Base-by-base conservation (phyloP, 2,888 invertebrate species). In the Lacanobia oleracea region DNA sequence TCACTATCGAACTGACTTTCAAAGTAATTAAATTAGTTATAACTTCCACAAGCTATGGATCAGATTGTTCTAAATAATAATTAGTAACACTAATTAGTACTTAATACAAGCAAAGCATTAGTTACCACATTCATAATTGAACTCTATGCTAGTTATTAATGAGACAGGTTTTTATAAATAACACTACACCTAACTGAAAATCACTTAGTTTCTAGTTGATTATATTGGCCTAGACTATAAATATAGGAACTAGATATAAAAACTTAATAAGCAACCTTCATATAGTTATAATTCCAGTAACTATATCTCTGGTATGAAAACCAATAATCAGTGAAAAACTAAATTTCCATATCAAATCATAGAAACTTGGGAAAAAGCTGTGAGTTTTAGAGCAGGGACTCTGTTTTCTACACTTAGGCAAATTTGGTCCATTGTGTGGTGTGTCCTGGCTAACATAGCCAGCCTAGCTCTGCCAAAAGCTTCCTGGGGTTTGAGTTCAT, bases 171-270 rank as follows among this genome's bases (percentile, higher is more conserved):
- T 27, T 10, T 18, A 21, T 37, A 65, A 65, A 21, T 16, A 40
- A 12, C 16, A 37, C 45, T 43, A 40, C 40, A 53, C n/a, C 53
- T 56, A 62, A 53, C 40, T 56, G 40, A 63, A 63, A 53, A 74
- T 21, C 48, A 12, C 23, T 62, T 43, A 56, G 61, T 72, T 67
- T 79, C 73, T 64, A 53, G 9, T 65, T 67, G 27, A 75, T 75
- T 67, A 27, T 56, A 51, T 64, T 64, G 54, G 37, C 63, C 67
- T 64, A 74, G 48, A 66, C 21, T 51, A 21, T 23, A 18, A 5
- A 12, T 40, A 45, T n/a, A 56, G 23, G 18, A 37, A 45, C 16
- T 12, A 73, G 27, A 21, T 56, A 18, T 18, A 45, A 27, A 37
- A 62, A 54, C 21, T n/a, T 2, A 61, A 40, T 18, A 27, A 5